phyloP scores from a whole-genome alignment of 2,113 vertebrate species.

The Coturnix japonica region DNA sequence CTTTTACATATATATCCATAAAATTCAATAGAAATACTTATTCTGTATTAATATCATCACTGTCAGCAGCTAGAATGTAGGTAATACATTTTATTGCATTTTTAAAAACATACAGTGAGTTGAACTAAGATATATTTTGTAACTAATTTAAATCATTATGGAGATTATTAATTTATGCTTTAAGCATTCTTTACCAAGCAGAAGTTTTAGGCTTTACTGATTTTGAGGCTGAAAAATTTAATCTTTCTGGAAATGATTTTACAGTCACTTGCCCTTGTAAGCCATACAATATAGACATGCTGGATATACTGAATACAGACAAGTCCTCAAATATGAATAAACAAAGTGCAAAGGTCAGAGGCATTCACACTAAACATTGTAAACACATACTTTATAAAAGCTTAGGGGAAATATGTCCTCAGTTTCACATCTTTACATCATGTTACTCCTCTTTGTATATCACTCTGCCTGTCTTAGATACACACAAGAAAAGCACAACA shows the following conservation, averaged over 20 bases:
- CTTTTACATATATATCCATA: neutral
- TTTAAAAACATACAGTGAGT: neutral
- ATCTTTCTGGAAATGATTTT: neutral
- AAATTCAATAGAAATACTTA: neutral
- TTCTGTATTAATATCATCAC: neutral
- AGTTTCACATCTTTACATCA: neutral
- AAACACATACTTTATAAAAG: neutral
- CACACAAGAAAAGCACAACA: neutral
- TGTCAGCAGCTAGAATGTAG: neutral
- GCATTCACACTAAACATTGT: neutral
- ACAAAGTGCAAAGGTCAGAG: neutral
- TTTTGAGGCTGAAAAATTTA: neutral
- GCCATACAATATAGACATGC: neutral
- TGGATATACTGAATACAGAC: neutral
- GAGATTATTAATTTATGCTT: accelerated
- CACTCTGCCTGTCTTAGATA: neutral
- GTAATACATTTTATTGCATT: neutral
- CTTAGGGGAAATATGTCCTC: neutral
- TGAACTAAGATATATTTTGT: neutral
- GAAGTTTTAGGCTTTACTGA: neutral
- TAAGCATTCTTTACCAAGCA: neutral
- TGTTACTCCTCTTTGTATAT: neutral
- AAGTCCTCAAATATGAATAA: neutral
- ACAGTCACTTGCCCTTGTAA: neutral
- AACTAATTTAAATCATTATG: neutral